phyloP scores from a whole-genome alignment of 2,888 invertebrate species.

The Neuroscelio doddi region DNA sequence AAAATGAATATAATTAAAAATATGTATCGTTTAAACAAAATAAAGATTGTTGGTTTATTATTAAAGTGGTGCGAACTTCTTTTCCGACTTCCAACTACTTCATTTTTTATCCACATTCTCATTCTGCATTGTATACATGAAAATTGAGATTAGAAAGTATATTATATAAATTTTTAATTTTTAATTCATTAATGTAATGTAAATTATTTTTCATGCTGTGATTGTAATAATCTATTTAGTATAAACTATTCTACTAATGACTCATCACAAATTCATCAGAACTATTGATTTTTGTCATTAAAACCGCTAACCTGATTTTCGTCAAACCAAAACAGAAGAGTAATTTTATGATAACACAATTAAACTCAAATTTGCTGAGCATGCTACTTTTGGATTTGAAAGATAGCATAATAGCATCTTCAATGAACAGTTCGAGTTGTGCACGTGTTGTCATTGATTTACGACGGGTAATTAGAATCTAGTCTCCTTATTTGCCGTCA shows the following conservation, averaged over 20 bases:
- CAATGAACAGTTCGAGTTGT: constrained; percentile 67
- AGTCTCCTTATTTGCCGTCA: constrained; percentile 68
- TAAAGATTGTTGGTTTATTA: constrained; percentile 68
- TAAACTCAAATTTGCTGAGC: constrained; percentile 64
- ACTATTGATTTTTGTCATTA: no score
- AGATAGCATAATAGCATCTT: constrained; percentile 58
- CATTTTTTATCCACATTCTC: constrained; percentile 7
- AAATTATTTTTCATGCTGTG: no score
- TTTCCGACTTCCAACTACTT: constrained; percentile 36
- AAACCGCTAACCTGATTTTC: no score
- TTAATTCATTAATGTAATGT: no score
- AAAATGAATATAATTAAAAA: constrained; percentile 70
- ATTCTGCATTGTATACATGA: constrained; percentile 17
- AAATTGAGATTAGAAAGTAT: neutral
- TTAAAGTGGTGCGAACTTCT: constrained; percentile 59
- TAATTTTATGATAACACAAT: constrained; percentile 49
- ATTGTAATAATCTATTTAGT: no score
- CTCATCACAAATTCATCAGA: no score
- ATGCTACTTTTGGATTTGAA: constrained; percentile 56
- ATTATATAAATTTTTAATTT: no score
- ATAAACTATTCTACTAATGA: no score
- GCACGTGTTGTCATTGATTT: constrained; percentile 72
- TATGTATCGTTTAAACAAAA: constrained; percentile 70
- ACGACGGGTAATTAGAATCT: constrained; percentile 70
- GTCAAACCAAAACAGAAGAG: neutral